phyloP scores from a whole-genome alignment of 2,888 invertebrate species.

The Bellardia bayeri region DNA sequence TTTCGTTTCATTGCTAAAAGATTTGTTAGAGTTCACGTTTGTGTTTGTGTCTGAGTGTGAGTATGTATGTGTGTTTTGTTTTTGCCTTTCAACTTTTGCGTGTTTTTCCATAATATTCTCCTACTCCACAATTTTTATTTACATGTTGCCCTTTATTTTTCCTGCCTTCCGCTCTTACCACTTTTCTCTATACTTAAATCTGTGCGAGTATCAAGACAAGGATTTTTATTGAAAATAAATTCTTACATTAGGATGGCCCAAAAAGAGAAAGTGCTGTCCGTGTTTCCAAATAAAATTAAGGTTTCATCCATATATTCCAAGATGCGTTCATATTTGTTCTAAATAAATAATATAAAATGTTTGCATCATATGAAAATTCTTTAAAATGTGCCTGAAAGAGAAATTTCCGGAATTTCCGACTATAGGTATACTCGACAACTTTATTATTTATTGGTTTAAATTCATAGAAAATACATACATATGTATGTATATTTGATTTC shows the following conservation, averaged over 20 bases:
- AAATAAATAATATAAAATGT: no score
- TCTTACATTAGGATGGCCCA: background rate
- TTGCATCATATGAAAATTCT: no score
- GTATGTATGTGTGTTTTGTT: slow-evolving; percentile 31
- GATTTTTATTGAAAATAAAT: slow-evolving; percentile 32
- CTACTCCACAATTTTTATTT: slow-evolving; percentile 58
- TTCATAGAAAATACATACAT: no score
- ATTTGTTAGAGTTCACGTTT: slow-evolving; percentile 51
- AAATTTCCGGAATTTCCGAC: no score
- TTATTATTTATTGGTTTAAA: no score
- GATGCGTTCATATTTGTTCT: no score
- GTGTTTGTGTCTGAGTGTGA: slow-evolving; percentile 8
- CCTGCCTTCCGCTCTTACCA: slow-evolving; percentile 12
- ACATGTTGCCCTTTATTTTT: slow-evolving; percentile 63
- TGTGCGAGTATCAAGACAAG: slow-evolving; percentile 39
- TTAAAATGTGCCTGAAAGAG: no score
- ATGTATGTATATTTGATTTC: no score
- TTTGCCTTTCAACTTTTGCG: slow-evolving; percentile 73
- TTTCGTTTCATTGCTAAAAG: slow-evolving; percentile 67
- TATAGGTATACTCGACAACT: no score
- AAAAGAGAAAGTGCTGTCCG: no score
- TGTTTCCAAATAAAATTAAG: no score
- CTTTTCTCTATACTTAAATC: slow-evolving; percentile 35
- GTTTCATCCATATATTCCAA: no score
- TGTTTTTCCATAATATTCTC: slow-evolving; percentile 74